Conservation (phyloP, 2,888 invertebrate genomes). For the Drosophila subquinaria region DNA sequence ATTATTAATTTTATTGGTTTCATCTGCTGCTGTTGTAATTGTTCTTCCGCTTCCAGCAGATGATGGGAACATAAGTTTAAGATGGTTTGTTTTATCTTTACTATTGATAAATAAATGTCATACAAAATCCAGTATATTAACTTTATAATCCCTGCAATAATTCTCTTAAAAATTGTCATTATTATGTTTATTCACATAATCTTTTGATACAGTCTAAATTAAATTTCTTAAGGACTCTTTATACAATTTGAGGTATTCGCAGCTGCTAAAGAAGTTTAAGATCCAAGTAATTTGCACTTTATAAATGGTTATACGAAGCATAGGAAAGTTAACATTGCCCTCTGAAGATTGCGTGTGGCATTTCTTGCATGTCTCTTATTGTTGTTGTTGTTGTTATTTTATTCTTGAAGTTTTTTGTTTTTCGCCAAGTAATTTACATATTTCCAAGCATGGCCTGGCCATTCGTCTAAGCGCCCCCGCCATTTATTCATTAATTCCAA, state of each 20-base stretch:
- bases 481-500: conserved; percentile 81
- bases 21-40: conserved; percentile 54
- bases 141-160: conserved; percentile 20
- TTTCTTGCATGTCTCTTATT: conserved; percentile 53
- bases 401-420: conserved; percentile 45
- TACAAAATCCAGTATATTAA: conserved; percentile 4
- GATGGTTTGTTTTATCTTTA: neutral
- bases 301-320: conserved; percentile 55
- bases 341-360: conserved; percentile 75
- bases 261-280: conserved; percentile 51
- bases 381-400: conserved; percentile 46
- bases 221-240: conserved; percentile 23
- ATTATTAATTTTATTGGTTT: conserved; percentile 74
- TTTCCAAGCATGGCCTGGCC: conserved; percentile 59
- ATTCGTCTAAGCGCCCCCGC: conserved; percentile 78
- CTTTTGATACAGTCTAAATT: conserved; percentile 35
- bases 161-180: conserved; percentile 44
- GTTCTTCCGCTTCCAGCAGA: neutral
- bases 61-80: conserved; percentile 24
- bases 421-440: conserved; percentile 73
- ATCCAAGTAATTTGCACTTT: conserved; percentile 71
- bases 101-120: neutral
- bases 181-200: conserved; percentile 37
- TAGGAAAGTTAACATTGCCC: conserved; percentile 76
- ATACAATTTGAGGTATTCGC: conserved; percentile 48